These are phyloP conservation scores for Dendrophyllia cribrosa DNA, from an alignment of 64 coral and sea anemone species.

Conservation along the genomic window DNA sequence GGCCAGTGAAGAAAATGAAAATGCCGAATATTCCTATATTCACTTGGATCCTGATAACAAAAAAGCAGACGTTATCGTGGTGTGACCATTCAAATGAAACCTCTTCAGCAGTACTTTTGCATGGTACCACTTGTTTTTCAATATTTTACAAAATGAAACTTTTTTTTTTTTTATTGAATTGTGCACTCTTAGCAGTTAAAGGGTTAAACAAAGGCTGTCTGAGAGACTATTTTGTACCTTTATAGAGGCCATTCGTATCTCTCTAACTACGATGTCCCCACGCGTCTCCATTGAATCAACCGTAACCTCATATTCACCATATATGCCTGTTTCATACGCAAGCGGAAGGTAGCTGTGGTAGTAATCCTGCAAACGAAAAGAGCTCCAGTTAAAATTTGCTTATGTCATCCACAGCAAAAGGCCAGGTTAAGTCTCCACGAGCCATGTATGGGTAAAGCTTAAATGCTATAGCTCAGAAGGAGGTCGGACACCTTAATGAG, in stretches of 20 bases:
- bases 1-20: slow-evolving; percentile 93
- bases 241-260: slow-evolving; percentile 78
- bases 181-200: no score
- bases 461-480: no score
- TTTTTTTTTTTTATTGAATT: no score
- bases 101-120: no score
- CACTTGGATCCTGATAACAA: slow-evolving; percentile 76
- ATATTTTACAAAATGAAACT: no score
- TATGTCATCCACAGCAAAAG: no score
- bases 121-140: no score
- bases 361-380: slow-evolving; percentile 44
- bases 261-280: slow-evolving; percentile 79
- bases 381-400: background rate
- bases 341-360: slow-evolving; percentile 83
- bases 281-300: slow-evolving; percentile 74
- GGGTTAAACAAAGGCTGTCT: no score
- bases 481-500: no score
- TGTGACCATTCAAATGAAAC: no score
- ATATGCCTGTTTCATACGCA: slow-evolving; percentile 64
- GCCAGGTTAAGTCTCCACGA: no score
- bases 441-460: no score
- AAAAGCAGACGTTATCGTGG: background rate
- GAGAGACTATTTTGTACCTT: slow-evolving; percentile 5
- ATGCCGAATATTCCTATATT: slow-evolving; percentile 79
- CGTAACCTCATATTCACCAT: slow-evolving; percentile 90